Percentiles rank a stretch among this genome's conserved stretches.
Evolutionary conservation across 1,140 invertebrate species (phyloP).

Genomic region (Drosophila cardini): DNA sequence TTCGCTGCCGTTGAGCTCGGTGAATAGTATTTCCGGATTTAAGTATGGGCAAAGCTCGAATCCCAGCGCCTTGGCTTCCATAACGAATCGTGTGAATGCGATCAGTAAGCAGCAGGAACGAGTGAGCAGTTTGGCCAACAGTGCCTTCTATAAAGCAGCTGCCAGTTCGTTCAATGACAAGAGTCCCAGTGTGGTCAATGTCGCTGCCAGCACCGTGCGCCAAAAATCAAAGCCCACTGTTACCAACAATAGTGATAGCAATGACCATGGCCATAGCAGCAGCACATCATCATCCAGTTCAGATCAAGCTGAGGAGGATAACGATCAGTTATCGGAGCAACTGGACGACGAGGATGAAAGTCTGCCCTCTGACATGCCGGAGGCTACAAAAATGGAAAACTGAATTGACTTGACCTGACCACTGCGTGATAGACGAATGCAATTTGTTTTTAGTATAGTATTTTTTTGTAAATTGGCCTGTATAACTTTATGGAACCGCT

Average conservation of each 20-base stretch:
- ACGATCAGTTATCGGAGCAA: conserved; percentile 2
- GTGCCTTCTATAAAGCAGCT: conserved; percentile 33
- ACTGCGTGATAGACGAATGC: neutral
- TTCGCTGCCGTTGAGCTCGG: neutral
- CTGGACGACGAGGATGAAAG: conserved; percentile 13
- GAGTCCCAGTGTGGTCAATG: conserved; percentile 32
- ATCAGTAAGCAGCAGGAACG: conserved; percentile 28
- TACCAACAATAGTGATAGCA: neutral
- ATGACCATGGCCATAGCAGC: neutral
- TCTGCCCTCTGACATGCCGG: neutral
- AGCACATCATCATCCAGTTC: neutral
- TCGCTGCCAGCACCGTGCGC: neutral
- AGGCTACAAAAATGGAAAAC: conserved; percentile 12
- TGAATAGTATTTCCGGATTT: conserved; percentile 12
- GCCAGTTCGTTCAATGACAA: conserved; percentile 31
- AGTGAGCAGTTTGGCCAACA: conserved; percentile 32
- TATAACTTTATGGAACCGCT: neutral
- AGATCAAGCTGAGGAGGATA: conserved; percentile 6
- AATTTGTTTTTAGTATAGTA: conserved; percentile 24
- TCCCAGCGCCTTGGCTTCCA: conserved; percentile 51
- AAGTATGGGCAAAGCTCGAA: conserved; percentile 31
- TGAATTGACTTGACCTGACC: neutral
- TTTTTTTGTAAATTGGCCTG: conserved; percentile 12
- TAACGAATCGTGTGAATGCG: conserved; percentile 53
- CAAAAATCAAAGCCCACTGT: neutral